Base-by-base conservation (phyloP, 2,888 invertebrate species). In the Sycophila texana region DNA sequence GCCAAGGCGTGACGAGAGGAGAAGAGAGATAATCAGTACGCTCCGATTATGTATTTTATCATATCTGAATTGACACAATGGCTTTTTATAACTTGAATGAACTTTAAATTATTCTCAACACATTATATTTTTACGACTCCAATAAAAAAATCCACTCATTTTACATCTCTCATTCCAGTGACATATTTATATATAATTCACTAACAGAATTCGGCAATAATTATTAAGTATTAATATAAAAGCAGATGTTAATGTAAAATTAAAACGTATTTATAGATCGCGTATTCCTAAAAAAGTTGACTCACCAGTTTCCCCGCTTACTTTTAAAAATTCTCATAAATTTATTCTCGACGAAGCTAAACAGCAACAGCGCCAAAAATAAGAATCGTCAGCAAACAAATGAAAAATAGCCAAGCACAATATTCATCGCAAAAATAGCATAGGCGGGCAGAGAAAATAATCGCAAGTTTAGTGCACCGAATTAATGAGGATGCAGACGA, bases 401-500 rank as follows among this genome's bases (percentile, higher is more conserved):
- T 1, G 10, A 39, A 10, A 39, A 10, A 39, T 5, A 5, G 10
- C 10, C 10, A 39, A 39, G 7, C 39, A 39, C 39, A 39, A 39
- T 39, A 10, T 10, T 39, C 39, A 10, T 10, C 39, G 10, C 7
- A 10, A 39, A 79, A 83, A 83, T 84, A 83, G 79, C 80, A 61
- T 58, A 72, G 60, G 71, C 81, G 16, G 14, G 26, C 14, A 20
- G 7, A 58, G 57, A 82, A 77, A 39, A 39, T 39, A 39, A 39
- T 39, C 39, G 39, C 39, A 7, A 39, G 39, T 39, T 26, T 26
- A 39, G 39, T 39, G 39, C 39, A 39, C 39, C 39, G 73, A 51
- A 81, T 77, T 80, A 74, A 76, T 67, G 49, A 55, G 74, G 74
- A 70, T 76, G 72, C 72, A 79, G 78, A 74, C 71, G 68, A 77